Base-by-base conservation (phyloP, 2,888 invertebrate genomes). In the Sarcophaga rosellei region DNA sequence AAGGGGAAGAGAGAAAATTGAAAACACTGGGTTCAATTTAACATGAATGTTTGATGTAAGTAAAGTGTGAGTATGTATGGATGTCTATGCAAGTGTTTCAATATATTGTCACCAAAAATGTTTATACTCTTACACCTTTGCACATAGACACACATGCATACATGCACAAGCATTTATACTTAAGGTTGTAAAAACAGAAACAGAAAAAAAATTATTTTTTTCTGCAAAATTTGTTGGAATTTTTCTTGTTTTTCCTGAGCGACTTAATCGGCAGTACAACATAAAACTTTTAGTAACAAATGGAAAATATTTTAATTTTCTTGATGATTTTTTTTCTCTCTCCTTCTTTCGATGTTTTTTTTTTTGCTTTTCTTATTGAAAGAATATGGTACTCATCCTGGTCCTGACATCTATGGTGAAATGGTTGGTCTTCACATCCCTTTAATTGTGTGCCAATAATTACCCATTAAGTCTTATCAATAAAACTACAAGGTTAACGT, bases 31-130 rank as follows among this genome's bases (percentile, higher is more conserved):
- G 35, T 53, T 53, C 12, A 15, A 15, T 65, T 65, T 73, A 35
- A 45, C 1, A 35, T 20, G 11, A 25, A 6, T 53, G 1, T 35
- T n/a, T 47, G 12, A n/a, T 35, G 12, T 66, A 20, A 53, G 53
- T 25, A 25, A 57, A 23, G 69, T 23, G 17, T 25, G 5, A 2
- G 53, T 69, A 10, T 69, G 3, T 25, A n/a, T 57, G 2, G 20
- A 4, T 45, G 23, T 72, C 23, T 25, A 3, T 57, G 17, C 20
- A 68, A 5, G 68, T n/a, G 35, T 73, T 77, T 53, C 65, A 82
- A 66, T 61, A 76, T 45, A 23, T 72, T 82, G 59, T 82, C 47
- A 62, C 35, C 12, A 44, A 57, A 53, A 53, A 15, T 53, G 17
- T 53, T 53, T 53, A 35, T 53, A 17, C 17, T 53, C 17, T 53